phyloP scores from a whole-genome alignment of 2,888 invertebrate genomes.

The Philereme vetulata region DNA sequence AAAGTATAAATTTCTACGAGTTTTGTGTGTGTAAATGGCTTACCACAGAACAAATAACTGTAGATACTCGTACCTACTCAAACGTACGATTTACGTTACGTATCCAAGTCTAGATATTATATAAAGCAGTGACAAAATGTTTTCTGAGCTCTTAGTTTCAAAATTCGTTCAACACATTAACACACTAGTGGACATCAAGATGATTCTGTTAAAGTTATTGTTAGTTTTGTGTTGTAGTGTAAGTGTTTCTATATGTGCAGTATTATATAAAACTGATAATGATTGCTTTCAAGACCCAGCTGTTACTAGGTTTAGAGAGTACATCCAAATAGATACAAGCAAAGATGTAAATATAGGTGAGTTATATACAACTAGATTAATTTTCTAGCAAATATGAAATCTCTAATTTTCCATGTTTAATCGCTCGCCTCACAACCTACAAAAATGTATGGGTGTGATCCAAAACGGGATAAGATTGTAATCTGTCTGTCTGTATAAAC shows the following conservation, averaged over 20 bases:
- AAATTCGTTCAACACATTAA: not conserved
- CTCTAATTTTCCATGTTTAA: too few species aligned
- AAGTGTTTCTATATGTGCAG: not conserved
- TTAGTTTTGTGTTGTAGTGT: conserved; percentile 2
- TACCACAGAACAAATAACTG: too few species aligned
- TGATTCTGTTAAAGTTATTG: conserved; percentile 3
- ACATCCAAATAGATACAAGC: conserved; percentile 61
- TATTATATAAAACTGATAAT: conserved; percentile 2
- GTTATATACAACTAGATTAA: conserved; percentile 18
- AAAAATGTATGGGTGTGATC: too few species aligned
- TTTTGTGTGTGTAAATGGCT: too few species aligned
- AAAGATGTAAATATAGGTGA: conserved; percentile 52
- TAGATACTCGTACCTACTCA: too few species aligned
- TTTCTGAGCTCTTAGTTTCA: not conserved
- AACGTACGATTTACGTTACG: too few species aligned
- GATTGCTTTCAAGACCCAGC: conserved; percentile 43
- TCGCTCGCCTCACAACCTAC: too few species aligned
- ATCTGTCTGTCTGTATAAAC: too few species aligned
- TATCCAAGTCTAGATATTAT: not conserved
- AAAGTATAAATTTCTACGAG: too few species aligned
- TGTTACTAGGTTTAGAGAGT: conserved; percentile 55
- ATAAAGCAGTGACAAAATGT: not conserved
- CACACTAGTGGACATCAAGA: not conserved
- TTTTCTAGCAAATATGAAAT: not conserved
- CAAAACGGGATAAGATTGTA: too few species aligned